Evolutionary conservation across 2,888 invertebrate species (phyloP), one percentile per base, ranked within the genome.

Genomic region (Pheosia tremula): DNA sequence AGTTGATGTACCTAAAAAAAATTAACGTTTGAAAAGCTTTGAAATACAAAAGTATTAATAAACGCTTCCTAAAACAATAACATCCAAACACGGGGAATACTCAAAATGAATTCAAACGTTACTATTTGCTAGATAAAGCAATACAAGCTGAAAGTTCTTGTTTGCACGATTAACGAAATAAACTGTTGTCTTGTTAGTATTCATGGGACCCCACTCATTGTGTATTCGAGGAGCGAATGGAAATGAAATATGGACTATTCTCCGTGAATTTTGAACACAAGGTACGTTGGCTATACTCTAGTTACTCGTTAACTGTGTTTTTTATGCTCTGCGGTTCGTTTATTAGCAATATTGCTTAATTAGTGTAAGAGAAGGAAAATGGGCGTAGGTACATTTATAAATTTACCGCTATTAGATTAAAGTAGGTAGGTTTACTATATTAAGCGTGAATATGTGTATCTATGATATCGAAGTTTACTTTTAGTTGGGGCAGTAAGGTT

Each of bases 191-290:
- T 91, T 82, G 80, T 93, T 93, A 89, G 90, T 93, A 93, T 93
- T 92, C 93, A 92, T 90, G 84, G 86, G 84, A 77, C 79, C 83
- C 74, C 72, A 75, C 89, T 93, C 90, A 91, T 93, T 92, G 79
- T 84, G 87, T 89, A 93, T 93, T 93, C 92, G 79, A 81, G 80
- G 72, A 74, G 85, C 87, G 89, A 76, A 82, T 77, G 84, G 84
- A 91, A 91, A 93, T 93, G 93, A 93, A 93, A 92, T 92, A 93
- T 93, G 92, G 91, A 88, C 85, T 87, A 86, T 91, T 90, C 89
- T 82, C 84, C 80, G 81, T 86, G 88, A 89, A 90, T 89, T 90
- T 87, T 87, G 89, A 89, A 81, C 81, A 83, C 86, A 84, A 88
- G 87, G 84, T 88, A 84, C 86, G 87, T 86, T 75, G 77, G 81